Conservation (phyloP, 1,140 invertebrate genomes). For the Lethocerus indicus region DNA sequence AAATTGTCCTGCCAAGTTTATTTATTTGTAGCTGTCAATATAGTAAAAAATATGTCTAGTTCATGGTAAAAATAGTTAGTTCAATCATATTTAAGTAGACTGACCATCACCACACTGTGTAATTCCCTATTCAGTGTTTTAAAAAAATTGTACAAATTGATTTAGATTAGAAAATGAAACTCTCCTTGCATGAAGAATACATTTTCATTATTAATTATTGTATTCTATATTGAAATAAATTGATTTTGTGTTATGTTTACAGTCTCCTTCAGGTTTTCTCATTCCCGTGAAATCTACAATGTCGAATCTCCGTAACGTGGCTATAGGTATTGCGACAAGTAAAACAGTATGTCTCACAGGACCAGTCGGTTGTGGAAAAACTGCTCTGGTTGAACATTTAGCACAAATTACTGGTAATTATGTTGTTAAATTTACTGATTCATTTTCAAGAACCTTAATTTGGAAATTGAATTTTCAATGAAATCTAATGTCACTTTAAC, state of each 20-base stretch:
- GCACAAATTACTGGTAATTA: constrained; percentile 52
- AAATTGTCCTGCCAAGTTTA: background rate
- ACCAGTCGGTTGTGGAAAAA: constrained; percentile 89
- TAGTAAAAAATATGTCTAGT: background rate
- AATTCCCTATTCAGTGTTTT: background rate
- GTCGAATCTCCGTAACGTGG: constrained; percentile 53
- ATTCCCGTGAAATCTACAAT: constrained; percentile 44
- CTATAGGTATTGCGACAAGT: constrained; percentile 49
- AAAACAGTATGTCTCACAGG: constrained; percentile 76
- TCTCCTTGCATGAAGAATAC: background rate
- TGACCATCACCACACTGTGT: background rate
- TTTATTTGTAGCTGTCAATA: background rate
- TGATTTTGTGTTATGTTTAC: constrained; percentile 24
- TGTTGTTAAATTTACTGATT: background rate
- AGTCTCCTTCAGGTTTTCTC: constrained; percentile 24
- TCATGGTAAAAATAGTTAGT: background rate
- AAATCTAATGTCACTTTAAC: background rate
- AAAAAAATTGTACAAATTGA: background rate
- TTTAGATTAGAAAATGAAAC: constrained; percentile 15
- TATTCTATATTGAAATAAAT: constrained; percentile 22
- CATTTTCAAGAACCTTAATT: background rate
- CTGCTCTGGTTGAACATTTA: constrained; percentile 73
- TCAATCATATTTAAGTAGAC: background rate
- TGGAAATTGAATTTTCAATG: background rate
- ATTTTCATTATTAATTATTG: constrained; percentile 18